Percentiles rank a stretch among this genome's conserved stretches.
These are phyloP conservation scores for Hiodon tergisus DNA, from an alignment of 2,113 vertebrate genomes.

Conservation along the genomic window DNA sequence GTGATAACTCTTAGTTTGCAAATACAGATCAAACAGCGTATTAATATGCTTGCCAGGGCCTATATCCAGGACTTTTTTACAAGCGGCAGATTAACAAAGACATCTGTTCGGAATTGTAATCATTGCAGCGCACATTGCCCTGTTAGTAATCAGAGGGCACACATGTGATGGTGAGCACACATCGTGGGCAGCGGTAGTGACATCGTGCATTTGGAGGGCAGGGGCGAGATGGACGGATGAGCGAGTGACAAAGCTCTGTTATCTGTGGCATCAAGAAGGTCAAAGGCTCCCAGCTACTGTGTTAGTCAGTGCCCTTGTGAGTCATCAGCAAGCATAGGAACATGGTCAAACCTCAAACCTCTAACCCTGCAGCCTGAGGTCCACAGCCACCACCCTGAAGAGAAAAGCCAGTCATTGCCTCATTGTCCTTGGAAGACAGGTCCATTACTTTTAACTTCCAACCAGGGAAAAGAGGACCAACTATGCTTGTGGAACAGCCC, in stretches of 20 bases:
- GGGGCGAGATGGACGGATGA: not conserved
- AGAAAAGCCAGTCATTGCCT: not conserved
- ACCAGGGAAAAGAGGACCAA: not conserved
- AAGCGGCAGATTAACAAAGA: too few species aligned
- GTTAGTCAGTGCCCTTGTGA: not conserved
- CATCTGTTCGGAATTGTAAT: not conserved
- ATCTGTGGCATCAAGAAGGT: slow-evolving; percentile 1
- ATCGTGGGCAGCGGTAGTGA: not conserved
- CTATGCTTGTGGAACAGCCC: not conserved
- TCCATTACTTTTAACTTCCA: too few species aligned
- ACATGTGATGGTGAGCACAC: not conserved
- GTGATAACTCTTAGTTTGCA: too few species aligned
- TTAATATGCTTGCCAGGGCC: too few species aligned
- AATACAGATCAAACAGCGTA: too few species aligned
- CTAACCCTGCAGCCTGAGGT: too few species aligned
- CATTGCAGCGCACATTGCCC: not conserved
- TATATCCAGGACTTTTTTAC: too few species aligned
- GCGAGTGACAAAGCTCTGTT: not conserved
- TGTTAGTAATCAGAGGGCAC: not conserved
- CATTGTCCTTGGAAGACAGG: too few species aligned
- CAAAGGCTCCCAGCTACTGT: not conserved
- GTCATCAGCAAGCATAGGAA: not conserved
- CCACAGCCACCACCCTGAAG: not conserved
- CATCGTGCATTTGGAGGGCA: not conserved
- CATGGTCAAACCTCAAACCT: too few species aligned